Percentiles rank a stretch among this genome's conserved stretches.
Evolutionary conservation across 1,140 invertebrate species (phyloP).

Genomic region (Zaprionus ghesquierei): DNA sequence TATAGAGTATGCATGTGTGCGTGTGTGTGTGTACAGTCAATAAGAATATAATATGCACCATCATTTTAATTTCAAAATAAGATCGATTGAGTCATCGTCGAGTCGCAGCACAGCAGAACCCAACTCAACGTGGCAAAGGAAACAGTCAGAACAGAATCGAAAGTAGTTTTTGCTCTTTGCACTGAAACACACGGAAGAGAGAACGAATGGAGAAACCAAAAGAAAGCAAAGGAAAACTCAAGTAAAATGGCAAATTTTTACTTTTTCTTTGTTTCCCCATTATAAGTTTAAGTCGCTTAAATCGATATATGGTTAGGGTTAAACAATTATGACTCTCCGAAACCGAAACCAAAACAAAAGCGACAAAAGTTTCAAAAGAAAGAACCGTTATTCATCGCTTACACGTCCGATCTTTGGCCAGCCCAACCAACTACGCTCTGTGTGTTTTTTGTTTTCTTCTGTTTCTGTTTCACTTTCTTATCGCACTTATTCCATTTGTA

Average conservation of each 20-base stretch:
- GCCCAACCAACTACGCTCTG: background rate
- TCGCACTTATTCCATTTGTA: slow-evolving; percentile 41
- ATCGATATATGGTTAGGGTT: background rate
- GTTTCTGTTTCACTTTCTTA: slow-evolving; percentile 27
- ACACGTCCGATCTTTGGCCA: slow-evolving; percentile 54
- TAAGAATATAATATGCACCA: slow-evolving; percentile 32
- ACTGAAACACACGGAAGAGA: background rate
- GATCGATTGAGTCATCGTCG: slow-evolving; percentile 46
- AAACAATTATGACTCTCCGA: background rate
- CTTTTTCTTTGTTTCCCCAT: background rate
- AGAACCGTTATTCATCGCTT: slow-evolving; percentile 51
- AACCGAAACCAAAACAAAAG: slow-evolving; percentile 20
- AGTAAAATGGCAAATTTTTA: background rate
- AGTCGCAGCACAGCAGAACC: too few species aligned
- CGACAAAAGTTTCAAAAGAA: slow-evolving; percentile 2
- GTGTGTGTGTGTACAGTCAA: slow-evolving; percentile 13
- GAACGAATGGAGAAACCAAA: background rate
- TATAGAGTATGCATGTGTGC: slow-evolving; percentile 1
- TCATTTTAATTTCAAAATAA: slow-evolving; percentile 36
- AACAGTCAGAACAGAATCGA: slow-evolving; percentile 5
- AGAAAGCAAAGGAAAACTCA: background rate
- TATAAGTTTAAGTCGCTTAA: background rate
- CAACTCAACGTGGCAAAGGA: slow-evolving; percentile 37
- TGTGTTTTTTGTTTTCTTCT: slow-evolving; percentile 3
- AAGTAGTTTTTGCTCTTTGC: slow-evolving; percentile 18